A percentile compares a stretch with the other conserved stretches of the same genome.
phyloP scores from a whole-genome alignment of 2,113 vertebrate species.

The Alethe castanea region DNA sequence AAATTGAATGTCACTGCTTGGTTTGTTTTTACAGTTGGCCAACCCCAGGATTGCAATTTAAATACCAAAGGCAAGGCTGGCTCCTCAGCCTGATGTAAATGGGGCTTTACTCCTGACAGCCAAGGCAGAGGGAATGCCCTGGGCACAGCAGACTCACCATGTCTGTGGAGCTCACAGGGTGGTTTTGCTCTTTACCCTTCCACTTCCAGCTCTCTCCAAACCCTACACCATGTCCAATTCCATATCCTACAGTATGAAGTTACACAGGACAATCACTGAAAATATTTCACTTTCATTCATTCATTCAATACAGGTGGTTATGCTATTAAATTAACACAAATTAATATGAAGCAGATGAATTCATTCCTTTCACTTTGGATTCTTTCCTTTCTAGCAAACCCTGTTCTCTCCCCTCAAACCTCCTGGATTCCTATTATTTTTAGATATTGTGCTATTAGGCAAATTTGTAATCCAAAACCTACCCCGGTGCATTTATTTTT shows the following conservation, averaged over 20 bases:
- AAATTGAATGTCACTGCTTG: neutral
- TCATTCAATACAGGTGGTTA: conserved; percentile 19
- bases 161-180: neutral
- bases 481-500: neutral
- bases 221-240: neutral
- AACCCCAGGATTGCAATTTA: neutral
- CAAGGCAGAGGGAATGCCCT: neutral
- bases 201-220: neutral
- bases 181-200: neutral
- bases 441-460: conserved; percentile 14
- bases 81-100: neutral
- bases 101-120: neutral
- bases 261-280: neutral
- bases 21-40: conserved; percentile 46
- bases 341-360: conserved; percentile 25
- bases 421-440: conserved; percentile 9
- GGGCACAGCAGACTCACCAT: fast-evolving
- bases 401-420: neutral
- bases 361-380: neutral
- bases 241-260: neutral
- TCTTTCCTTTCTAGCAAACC: neutral
- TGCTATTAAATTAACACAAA: conserved; percentile 28
- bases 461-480: conserved; percentile 20
- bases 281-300: neutral
- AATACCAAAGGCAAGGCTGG: conserved; percentile 3